Conservation (phyloP, 2,888 invertebrate genomes). For the Micropterix aruncella region DNA sequence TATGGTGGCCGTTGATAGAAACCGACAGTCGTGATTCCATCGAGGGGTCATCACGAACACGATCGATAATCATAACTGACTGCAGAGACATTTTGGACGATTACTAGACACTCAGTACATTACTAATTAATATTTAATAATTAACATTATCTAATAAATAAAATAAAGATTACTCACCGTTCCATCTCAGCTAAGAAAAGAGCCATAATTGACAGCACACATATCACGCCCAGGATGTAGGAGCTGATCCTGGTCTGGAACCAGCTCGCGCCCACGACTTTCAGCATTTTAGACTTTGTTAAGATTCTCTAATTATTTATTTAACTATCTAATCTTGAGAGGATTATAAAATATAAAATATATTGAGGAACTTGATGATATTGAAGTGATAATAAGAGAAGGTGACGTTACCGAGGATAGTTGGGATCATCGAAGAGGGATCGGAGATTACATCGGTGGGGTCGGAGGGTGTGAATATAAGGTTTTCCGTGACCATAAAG, state of each 20-base stretch:
- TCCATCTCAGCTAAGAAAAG: slow-evolving; percentile 57
- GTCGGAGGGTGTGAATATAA: neutral
- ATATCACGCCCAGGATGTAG: slow-evolving; percentile 53
- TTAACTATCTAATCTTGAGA: slow-evolving; percentile 3
- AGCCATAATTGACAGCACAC: slow-evolving; percentile 50
- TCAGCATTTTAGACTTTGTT: slow-evolving; percentile 46
- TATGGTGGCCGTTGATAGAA: no score
- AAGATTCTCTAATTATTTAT: slow-evolving; percentile 1
- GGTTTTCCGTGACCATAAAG: no score
- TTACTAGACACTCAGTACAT: no score
- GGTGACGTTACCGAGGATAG: slow-evolving; percentile 25
- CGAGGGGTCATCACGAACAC: no score
- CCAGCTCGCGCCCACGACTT: slow-evolving; percentile 70
- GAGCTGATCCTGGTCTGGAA: slow-evolving; percentile 61
- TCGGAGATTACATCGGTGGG: neutral
- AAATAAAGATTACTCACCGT: slow-evolving; percentile 28
- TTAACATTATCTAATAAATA: no score
- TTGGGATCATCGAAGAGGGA: slow-evolving; percentile 1
- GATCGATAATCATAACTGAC: no score
- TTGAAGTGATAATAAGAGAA: slow-evolving; percentile 41
- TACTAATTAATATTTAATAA: no score
- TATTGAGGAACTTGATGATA: slow-evolving; percentile 39
- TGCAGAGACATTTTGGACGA: no score
- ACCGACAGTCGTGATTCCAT: no score
- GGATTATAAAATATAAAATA: slow-evolving; percentile 35